Conservation (phyloP, 2,113 vertebrate species). For the Dolichotis patagonum region DNA sequence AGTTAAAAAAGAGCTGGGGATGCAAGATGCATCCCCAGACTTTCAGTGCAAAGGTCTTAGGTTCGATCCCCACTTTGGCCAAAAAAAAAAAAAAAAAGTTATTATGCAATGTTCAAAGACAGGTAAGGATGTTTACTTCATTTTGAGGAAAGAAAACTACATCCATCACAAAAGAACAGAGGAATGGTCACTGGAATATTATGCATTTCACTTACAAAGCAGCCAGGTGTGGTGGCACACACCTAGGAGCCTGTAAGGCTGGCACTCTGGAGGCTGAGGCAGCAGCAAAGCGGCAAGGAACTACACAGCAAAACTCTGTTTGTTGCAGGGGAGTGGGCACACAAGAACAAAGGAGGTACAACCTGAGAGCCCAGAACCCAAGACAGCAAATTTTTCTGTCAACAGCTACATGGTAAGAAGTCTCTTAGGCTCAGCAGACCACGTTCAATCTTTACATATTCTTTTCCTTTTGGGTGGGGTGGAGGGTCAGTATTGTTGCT, state of each 20-base stretch:
- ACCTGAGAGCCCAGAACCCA: neutral
- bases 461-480: neutral
- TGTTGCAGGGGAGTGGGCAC: too few species aligned
- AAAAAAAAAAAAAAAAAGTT: neutral
- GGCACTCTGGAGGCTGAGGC: neutral
- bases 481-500: neutral
- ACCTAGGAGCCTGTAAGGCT: neutral
- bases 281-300: neutral
- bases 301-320: neutral
- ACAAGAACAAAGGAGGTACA: neutral
- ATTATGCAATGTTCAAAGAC: neutral
- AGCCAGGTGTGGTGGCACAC: neutral
- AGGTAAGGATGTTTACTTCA: neutral
- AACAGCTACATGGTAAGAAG: neutral
- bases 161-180: neutral
- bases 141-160: neutral
- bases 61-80: neutral
- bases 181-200: neutral
- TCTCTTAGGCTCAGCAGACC: neutral
- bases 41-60: neutral
- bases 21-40: too few species aligned
- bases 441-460: neutral
- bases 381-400: neutral
- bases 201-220: neutral
- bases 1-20: neutral